Base-by-base conservation (phyloP, 64 coral and sea anemone species). In the Montipora sp. region DNA sequence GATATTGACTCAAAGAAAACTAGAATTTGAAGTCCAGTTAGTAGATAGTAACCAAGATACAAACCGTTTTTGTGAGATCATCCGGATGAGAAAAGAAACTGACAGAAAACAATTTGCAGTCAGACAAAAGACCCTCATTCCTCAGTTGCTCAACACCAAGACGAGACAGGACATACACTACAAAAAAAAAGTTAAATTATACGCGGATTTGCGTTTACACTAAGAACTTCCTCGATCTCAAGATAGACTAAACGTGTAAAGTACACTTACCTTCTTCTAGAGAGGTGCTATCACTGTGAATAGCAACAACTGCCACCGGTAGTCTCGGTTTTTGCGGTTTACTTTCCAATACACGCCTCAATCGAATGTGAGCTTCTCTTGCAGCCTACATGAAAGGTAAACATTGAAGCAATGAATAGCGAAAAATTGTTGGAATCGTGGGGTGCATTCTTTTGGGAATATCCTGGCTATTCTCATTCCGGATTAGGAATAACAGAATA, bases 251-350 rank as follows among this genome's bases (percentile, higher is more conserved):
- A 21, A 77, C 2, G 84, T 16, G 36, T 2, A 36, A 36, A 2
- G 10, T 27, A 9, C 48, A 36, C 49, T 59, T 0, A 89, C 87
- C 87, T 67, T 84, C 63, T 12, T 63, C 18, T 13, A 43, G 19
- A 1, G 65, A 3, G 15, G 45, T 47, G 19, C 55, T 79, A 5
- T 73, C 72, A 50, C n/a, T 75, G 15, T 90, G 67, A 14, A 94
- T 47, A 18, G 75, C 16, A 84, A 96, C 66, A 19, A 81, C 83
- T 55, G 93, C 77, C 23, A 90, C 92, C 72, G 95, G 92, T 3
- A 96, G 46, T 22, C 66, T 92, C 0, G 95, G 92, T 63, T 91
- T 6, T 16, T 45, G 59, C 2, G 92, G 92, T 80, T 96, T 96
- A 65, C 88, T 91, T 70, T 90, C 48, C 14, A 94, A 13, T 51